A percentile compares a stretch with the other conserved stretches of the same genome.
These are phyloP conservation scores for Sebastes schlegelii DNA, from an alignment of 2,113 vertebrate species.

Conservation along the genomic window DNA sequence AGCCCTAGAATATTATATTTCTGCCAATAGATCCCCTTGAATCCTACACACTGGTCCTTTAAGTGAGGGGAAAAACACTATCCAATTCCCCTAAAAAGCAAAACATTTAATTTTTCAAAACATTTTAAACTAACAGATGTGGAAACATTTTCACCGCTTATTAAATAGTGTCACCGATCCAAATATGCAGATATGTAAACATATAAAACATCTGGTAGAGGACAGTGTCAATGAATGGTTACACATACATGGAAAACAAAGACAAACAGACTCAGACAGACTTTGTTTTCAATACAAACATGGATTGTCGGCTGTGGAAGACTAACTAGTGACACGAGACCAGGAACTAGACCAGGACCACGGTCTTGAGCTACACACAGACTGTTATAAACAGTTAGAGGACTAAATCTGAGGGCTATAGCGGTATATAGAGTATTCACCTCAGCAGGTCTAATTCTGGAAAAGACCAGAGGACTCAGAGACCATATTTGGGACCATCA, in stretches of 20 bases:
- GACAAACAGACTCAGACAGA: conserved; percentile 35
- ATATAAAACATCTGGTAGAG: neutral
- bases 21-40: no score
- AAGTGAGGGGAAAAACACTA: neutral
- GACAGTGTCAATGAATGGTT: conserved; percentile 25
- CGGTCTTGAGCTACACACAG: conserved; percentile 49
- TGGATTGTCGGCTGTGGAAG: neutral
- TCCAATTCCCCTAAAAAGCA: neutral
- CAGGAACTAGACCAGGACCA: neutral
- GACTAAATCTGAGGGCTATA: conserved; percentile 45
- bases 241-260: conserved; percentile 36
- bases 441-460: conserved; percentile 80
- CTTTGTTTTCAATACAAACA: conserved; percentile 30
- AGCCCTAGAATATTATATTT: neutral
- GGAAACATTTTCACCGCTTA: neutral
- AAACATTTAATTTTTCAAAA: neutral
- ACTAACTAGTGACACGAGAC: conserved; percentile 2
- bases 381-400: conserved; percentile 2
- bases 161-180: neutral
- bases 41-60: neutral
- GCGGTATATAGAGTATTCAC: conserved; percentile 74
- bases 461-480: conserved; percentile 85
- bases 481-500: conserved; percentile 80
- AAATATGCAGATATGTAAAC: neutral
- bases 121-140: neutral